Evolutionary conservation across 1,140 invertebrate genomes (phyloP).

Genomic region (Pogonomyrmex barbatus): DNA sequence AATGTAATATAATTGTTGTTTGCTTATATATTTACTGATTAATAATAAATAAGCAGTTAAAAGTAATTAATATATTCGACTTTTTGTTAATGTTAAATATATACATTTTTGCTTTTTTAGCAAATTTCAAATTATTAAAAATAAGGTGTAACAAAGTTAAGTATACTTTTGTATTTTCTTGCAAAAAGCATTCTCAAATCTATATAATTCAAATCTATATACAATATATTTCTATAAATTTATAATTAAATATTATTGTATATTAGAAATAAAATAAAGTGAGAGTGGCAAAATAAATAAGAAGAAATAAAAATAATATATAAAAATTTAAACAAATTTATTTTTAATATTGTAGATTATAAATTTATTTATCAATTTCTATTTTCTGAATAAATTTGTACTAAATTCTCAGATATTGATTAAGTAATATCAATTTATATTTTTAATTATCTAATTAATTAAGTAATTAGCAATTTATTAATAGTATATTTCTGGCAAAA

Average conservation of each 20-base stretch:
- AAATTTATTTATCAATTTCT: no score
- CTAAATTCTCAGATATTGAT: background rate
- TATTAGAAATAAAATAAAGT: no score
- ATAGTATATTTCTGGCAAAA: background rate
- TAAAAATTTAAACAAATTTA: no score
- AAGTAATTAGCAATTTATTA: background rate
- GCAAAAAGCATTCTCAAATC: background rate
- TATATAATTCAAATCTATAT: background rate
- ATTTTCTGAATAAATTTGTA: background rate
- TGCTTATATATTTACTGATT: background rate
- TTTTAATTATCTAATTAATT: background rate
- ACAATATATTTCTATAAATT: no score
- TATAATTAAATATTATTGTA: no score
- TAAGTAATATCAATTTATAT: background rate
- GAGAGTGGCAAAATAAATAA: no score
- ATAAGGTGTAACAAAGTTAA: background rate
- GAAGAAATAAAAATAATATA: no score
- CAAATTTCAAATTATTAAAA: background rate
- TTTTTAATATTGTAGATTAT: no score
- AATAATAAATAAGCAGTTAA: background rate
- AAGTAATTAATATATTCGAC: background rate
- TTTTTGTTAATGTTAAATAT: background rate
- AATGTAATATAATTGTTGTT: conserved; percentile 6
- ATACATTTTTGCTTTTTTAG: background rate
- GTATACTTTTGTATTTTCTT: background rate